These are phyloP conservation scores for Omphaloscelis lunosa DNA, from an alignment of 2,888 invertebrate species.

Conservation along the genomic window DNA sequence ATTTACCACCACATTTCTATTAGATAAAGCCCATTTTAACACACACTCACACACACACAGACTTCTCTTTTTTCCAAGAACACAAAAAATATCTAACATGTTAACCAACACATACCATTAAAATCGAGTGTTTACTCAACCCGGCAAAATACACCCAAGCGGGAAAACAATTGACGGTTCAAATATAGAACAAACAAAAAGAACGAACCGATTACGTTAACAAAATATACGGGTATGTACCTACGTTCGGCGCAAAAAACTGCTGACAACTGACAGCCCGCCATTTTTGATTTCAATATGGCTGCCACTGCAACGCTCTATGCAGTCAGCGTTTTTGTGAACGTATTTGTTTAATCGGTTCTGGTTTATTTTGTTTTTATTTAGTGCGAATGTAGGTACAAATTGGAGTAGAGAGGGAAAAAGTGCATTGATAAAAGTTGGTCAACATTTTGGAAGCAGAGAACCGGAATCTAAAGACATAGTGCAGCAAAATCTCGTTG, in stretches of 20 bases:
- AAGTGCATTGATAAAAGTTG: background rate
- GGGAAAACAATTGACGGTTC: conserved; percentile 59
- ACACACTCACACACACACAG: background rate
- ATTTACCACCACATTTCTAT: background rate
- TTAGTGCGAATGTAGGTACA: conserved; percentile 36
- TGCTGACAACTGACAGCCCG: conserved; percentile 81
- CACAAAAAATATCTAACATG: background rate
- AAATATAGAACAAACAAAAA: conserved; percentile 68
- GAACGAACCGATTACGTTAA: conserved; percentile 71
- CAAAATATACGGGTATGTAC: conserved; percentile 72
- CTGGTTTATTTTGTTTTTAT: conserved; percentile 68
- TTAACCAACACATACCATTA: conserved; percentile 7
- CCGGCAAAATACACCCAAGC: conserved; percentile 44
- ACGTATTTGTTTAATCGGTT: conserved; percentile 79
- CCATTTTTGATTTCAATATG: conserved; percentile 85
- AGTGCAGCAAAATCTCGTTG: background rate
- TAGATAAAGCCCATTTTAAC: background rate
- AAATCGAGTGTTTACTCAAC: conserved; percentile 35
- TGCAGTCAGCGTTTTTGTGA: conserved; percentile 82
- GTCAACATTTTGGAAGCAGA: too few relatives aligned
- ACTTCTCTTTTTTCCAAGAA: background rate
- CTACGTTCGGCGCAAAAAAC: conserved; percentile 76
- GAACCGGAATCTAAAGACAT: background rate
- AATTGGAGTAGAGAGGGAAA: background rate
- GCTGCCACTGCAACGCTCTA: conserved; percentile 79